Evolutionary conservation across 2,888 invertebrate species (phyloP).

Genomic region (Tetranychus truncatus): DNA sequence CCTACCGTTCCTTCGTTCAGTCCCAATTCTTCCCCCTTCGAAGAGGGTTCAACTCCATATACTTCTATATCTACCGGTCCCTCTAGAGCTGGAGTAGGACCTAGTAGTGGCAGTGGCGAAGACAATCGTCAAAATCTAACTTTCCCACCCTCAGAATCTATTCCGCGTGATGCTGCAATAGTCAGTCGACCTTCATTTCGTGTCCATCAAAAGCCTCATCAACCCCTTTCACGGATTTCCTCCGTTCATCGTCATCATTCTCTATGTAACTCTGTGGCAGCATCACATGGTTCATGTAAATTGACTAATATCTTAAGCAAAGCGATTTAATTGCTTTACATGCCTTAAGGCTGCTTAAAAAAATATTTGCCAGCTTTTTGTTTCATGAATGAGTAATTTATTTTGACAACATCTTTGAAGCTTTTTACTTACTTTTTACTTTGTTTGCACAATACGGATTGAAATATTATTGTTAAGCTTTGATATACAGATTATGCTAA

Average conservation of each 20-base stretch:
- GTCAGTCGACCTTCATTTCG: conserved; percentile 13
- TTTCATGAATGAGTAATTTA: neutral
- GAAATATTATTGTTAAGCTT: neutral
- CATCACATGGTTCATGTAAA: conserved; percentile 22
- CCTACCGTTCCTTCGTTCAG: conserved; percentile 18
- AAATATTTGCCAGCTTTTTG: neutral
- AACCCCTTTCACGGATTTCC: conserved; percentile 14
- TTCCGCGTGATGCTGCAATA: neutral
- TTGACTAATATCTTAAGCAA: neutral
- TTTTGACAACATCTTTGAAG: neutral
- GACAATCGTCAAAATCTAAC: neutral
- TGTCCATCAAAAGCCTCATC: conserved; percentile 9
- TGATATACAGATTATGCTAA: neutral
- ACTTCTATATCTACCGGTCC: conserved; percentile 8
- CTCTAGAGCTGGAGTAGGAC: neutral
- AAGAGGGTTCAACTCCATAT: conserved; percentile 7
- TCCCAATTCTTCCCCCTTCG: conserved; percentile 12
- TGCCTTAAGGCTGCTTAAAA: neutral
- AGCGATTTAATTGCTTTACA: neutral
- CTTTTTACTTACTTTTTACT: neutral
- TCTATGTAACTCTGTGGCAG: conserved; percentile 3
- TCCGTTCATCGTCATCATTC: conserved; percentile 15
- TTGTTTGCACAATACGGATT: neutral
- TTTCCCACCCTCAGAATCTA: neutral
- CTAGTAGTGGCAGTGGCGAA: neutral